Evolutionary conservation across 2,797 vertebrate genomes (phyloP).

Genomic region (Phaenicophaeus curvirostris): DNA sequence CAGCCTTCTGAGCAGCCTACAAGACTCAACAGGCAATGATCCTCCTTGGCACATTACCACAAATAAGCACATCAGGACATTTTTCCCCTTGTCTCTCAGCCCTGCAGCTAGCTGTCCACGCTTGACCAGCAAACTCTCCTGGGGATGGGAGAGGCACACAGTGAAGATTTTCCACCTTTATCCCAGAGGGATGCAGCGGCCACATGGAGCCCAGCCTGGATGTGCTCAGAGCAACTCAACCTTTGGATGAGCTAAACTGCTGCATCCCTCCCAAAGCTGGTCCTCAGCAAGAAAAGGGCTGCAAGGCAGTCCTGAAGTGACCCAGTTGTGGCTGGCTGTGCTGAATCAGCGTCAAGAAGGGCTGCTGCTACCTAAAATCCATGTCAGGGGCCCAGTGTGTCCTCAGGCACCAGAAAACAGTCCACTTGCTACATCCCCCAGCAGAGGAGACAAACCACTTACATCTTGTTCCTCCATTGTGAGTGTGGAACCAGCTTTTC

Average conservation of each 20-base stretch:
- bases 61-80: neutral
- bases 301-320: neutral
- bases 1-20: neutral
- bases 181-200: neutral
- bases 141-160: neutral
- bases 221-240: neutral
- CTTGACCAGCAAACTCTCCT: neutral
- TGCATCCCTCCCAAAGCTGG: neutral
- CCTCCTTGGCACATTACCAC: neutral
- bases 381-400: neutral
- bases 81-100: neutral
- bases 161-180: neutral
- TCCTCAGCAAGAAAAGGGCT: neutral
- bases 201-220: neutral
- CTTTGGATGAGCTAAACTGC: neutral
- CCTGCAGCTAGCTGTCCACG: neutral
- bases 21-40: neutral
- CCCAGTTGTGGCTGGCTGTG: neutral
- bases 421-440: neutral
- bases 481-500: neutral
- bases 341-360: neutral
- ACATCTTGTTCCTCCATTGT: neutral
- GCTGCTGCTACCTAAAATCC: neutral
- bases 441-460: neutral
- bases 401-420: neutral